Percentiles rank a stretch among this genome's conserved stretches.
phyloP scores from a whole-genome alignment of 2,797 vertebrate species.

The Urocyon cinereoargenteus region DNA sequence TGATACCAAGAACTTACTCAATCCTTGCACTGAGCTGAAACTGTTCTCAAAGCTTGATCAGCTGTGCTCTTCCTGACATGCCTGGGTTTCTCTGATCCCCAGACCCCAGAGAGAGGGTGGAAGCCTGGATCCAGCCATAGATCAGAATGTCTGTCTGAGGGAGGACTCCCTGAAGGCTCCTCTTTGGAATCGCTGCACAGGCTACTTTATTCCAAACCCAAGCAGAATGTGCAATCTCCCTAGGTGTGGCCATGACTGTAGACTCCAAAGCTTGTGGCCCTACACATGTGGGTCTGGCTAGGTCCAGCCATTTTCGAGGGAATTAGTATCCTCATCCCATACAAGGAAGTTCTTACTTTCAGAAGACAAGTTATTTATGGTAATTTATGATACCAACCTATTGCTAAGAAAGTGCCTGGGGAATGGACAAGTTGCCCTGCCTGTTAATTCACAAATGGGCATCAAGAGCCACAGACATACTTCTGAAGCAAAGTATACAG shows the following conservation, averaged over 20 bases:
- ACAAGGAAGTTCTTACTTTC: not conserved
- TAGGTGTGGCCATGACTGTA: not conserved
- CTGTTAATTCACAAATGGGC: not conserved
- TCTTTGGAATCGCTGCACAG: not conserved
- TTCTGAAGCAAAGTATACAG: not conserved
- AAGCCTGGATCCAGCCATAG: not conserved
- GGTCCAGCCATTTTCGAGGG: not conserved
- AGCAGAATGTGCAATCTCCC: not conserved
- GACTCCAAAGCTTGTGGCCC: not conserved
- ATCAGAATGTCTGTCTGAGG: not conserved
- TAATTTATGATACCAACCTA: not conserved
- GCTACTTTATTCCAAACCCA: not conserved
- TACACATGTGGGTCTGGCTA: fast-evolving
- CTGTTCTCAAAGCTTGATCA: not conserved
- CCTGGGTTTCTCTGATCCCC: not conserved
- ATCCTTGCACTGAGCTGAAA: not conserved
- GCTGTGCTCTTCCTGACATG: not conserved
- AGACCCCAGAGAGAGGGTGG: not conserved
- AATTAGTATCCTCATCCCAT: not conserved
- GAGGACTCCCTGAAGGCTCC: not conserved
- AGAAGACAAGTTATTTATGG: not conserved
- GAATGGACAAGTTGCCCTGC: not conserved
- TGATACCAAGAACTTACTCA: not conserved
- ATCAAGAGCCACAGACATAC: not conserved
- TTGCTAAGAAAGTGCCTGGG: not conserved